Base-by-base conservation (phyloP, 2,797 vertebrate species). In the Trachurus trachurus region DNA sequence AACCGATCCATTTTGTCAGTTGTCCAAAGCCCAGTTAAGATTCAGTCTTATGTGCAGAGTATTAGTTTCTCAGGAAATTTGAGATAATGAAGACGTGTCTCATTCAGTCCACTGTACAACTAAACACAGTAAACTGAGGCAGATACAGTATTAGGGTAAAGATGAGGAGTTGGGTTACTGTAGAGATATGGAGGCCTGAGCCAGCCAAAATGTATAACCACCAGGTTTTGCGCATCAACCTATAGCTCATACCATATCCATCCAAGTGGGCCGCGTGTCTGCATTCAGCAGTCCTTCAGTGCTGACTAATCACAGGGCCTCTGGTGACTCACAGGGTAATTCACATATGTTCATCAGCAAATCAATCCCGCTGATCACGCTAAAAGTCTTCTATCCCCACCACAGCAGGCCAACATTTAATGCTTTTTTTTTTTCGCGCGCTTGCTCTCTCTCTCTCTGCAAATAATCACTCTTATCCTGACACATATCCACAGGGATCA, bases 331-430 rank as follows among this genome's bases (percentile, higher is more conserved):
- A 73, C 8, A 2, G 2, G 61, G n/a, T 71, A 77, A 82, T 76
- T 82, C 78, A 78, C 77, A 76, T 83, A 87, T 83, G 79, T 83
- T 86, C 76, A 87, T 89, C 61, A 76, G 72, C 54, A 58, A 59
- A 70, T 81, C 77, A 71, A 52, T 79, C 67, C 65, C 3, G 74
- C 80, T 88, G 80, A 84, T 89, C 37, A 60, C 31, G 34, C 66
- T 72, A 50, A 85, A 86, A 34, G 22, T 66, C 57, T 78, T 78
- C 0, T 22, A 80, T 57, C 62, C 70, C 40, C 1, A 1, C 34
- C 42, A 61, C 75, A 71, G 58, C 67, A 81, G 58, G 76, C 52
- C 66, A 53, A 15, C 53, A 29, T 64, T n/a, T 45, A 67, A 81
- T 77, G 60, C 8, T 86, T 63, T 19, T 45, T 45, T 66, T n/a